Conservation (phyloP, 2,888 invertebrate genomes). For the Philereme transversata region DNA sequence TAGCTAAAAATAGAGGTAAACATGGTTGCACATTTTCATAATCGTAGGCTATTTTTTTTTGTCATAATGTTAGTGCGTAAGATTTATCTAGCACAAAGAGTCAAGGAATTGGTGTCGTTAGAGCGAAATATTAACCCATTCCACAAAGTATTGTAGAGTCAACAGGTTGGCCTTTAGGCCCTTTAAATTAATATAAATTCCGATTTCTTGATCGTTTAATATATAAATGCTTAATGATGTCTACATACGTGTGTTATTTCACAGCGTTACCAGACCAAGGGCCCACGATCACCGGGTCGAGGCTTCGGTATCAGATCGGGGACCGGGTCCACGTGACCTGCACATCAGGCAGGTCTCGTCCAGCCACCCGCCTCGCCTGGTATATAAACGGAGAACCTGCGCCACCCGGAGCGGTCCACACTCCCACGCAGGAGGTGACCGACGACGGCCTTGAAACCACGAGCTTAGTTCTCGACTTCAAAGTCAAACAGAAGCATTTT, state of each 20-base stretch:
- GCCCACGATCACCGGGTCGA: conserved; percentile 92
- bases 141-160: too few relatives aligned
- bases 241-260: conserved; percentile 11
- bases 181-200: too few relatives aligned
- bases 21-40: too few relatives aligned
- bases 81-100: too few relatives aligned
- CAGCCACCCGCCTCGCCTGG: conserved; percentile 93
- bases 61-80: too few relatives aligned
- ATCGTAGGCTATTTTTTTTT: too few relatives aligned
- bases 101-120: too few relatives aligned
- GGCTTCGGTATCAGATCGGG: conserved; percentile 91
- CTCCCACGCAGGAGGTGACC: conserved; percentile 76
- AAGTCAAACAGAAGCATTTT: conserved; percentile 92
- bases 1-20: too few relatives aligned
- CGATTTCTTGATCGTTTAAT: too few relatives aligned
- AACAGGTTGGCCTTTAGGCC: too few relatives aligned
- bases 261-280: conserved; percentile 91
- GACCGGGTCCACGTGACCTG: conserved; percentile 93
- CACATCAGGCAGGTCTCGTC: conserved; percentile 92
- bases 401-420: conserved; percentile 76
- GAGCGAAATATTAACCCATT: too few relatives aligned
- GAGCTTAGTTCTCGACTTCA: conserved; percentile 90
- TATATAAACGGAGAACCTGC: conserved; percentile 93
- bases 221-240: too few relatives aligned
- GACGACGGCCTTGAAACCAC: conserved; percentile 90